A percentile compares a stretch with the other conserved stretches of the same genome.
These are phyloP conservation scores for Philonicus albiceps DNA, from an alignment of 2,888 invertebrate species.

Conservation along the genomic window DNA sequence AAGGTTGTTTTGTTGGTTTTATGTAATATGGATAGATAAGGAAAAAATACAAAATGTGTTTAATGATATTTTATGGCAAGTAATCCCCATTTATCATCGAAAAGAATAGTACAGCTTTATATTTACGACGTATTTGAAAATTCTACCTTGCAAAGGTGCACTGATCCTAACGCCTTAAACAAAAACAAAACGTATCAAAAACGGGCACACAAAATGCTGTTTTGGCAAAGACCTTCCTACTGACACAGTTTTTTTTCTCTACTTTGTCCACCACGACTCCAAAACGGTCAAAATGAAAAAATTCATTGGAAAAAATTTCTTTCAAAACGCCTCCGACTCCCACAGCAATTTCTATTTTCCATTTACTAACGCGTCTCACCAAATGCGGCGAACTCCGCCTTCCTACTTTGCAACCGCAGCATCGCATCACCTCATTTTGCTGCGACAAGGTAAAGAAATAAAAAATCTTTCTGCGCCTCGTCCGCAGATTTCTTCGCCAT, in stretches of 20 bases:
- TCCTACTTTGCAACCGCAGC: not conserved
- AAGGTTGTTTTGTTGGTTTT: no score
- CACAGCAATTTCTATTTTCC: not conserved
- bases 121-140: not conserved
- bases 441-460: not conserved
- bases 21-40: no score
- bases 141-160: not conserved
- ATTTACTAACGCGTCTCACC: not conserved
- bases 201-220: not conserved
- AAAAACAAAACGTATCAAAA: not conserved
- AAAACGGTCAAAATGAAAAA: not conserved
- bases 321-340: not conserved
- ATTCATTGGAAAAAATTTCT: not conserved
- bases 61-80: not conserved
- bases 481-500: not conserved
- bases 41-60: not conserved
- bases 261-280: not conserved
- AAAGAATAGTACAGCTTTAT: not conserved
- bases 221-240: not conserved
- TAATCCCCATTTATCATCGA: not conserved
- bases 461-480: not conserved
- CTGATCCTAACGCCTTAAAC: not conserved
- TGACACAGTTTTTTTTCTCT: not conserved
- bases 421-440: not conserved
- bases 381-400: not conserved